Evolutionary conservation across 2,888 invertebrate genomes (phyloP).

Genomic region (Tetranychus piercei): DNA sequence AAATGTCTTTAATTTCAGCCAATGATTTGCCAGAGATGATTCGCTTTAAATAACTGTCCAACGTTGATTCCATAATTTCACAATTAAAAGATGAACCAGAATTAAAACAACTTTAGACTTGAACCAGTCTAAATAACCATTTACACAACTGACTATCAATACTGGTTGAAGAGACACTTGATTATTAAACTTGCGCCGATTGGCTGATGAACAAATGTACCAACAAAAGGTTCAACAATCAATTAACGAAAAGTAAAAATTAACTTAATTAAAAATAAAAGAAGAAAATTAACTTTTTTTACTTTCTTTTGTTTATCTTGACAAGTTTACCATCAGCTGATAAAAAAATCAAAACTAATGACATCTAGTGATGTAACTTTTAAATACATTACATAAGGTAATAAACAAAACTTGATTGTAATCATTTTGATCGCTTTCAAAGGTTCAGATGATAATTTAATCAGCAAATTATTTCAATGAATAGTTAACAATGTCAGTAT

Average conservation of each 20-base stretch:
- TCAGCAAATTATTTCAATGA: too few species aligned
- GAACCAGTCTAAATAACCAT: too few species aligned
- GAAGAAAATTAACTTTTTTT: background rate
- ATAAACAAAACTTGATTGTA: background rate
- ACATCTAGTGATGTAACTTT: background rate
- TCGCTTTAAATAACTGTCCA: background rate
- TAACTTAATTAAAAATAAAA: background rate
- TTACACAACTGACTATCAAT: too few species aligned
- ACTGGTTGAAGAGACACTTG: too few species aligned
- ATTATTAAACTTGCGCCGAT: too few species aligned
- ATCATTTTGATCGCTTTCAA: background rate
- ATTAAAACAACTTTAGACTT: too few species aligned
- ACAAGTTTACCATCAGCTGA: background rate
- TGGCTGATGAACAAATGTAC: too few species aligned
- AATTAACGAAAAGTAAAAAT: background rate
- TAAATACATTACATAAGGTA: background rate
- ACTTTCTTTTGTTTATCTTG: background rate
- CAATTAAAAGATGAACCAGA: too few species aligned
- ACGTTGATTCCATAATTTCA: background rate
- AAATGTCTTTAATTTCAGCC: background rate
- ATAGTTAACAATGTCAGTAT: too few species aligned
- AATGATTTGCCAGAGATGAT: conserved; percentile 4
- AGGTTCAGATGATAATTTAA: background rate
- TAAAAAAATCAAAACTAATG: background rate
- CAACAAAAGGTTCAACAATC: too few species aligned